phyloP scores from a whole-genome alignment of 2,113 vertebrate species.

The Butorides virescens region DNA sequence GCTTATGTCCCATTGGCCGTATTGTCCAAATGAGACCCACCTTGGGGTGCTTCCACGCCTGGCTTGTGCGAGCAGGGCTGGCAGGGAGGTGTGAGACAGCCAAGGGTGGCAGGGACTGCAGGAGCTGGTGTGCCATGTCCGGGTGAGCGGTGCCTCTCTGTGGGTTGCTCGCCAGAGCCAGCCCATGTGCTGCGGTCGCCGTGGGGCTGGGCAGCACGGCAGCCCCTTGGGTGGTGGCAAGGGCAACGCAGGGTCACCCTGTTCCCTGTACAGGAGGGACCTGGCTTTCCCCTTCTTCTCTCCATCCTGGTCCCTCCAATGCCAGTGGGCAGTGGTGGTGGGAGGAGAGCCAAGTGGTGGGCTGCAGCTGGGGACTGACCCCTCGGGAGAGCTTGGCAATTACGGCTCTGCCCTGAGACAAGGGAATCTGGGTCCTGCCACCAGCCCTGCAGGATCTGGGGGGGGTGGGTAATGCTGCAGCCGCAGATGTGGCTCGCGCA shows the following conservation, averaged over 20 bases:
- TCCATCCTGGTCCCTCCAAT: background rate
- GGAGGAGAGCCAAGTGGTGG: background rate
- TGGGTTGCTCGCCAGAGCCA: rapidly evolving
- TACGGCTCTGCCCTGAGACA: background rate
- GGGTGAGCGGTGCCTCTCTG: rapidly evolving
- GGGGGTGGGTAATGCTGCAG: background rate
- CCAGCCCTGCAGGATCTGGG: background rate
- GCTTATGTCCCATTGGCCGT: rapidly evolving
- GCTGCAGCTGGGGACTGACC: background rate
- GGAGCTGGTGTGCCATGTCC: rapidly evolving
- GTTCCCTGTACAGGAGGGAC: background rate
- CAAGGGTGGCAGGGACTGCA: background rate
- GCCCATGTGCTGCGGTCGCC: rapidly evolving
- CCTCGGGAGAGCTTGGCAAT: background rate
- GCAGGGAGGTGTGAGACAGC: rapidly evolving
- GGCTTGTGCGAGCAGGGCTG: background rate
- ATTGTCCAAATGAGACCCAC: rapidly evolving
- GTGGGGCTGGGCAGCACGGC: rapidly evolving
- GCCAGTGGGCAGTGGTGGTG: background rate
- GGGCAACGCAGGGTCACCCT: rapidly evolving
- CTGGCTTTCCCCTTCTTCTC: background rate
- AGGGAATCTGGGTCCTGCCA: background rate
- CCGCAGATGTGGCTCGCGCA: rapidly evolving
- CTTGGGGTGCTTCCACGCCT: rapidly evolving
- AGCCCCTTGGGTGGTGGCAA: background rate